Base-by-base conservation (phyloP, 2,797 vertebrate species). In the Strix occidentalis region DNA sequence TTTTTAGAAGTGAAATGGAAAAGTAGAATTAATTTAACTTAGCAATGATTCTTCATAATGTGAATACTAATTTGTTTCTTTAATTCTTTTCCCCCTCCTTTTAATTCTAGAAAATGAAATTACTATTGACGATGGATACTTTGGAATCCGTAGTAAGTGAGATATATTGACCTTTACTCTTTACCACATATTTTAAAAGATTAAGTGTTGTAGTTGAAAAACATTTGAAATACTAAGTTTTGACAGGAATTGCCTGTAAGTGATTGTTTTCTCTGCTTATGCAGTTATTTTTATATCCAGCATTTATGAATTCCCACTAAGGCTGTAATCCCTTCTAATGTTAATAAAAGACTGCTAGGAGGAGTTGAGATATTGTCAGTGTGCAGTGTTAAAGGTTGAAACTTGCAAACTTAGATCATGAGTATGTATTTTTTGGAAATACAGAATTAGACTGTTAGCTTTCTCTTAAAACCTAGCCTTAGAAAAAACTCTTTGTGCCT, bases 121-220 rank as follows among this genome's bases (percentile, higher is more conserved):
- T 72, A 95, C 92, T 91, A 97, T 98, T 79, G 98, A 99, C 1
- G 99, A 99, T 33, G 99, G 99, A 75, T 93, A 98, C 26, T 99
- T 99, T 98, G 99, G 99, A 98, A 91, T 98, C 91, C 98, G 98
- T 96, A 98, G 99, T 99, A 99, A 99, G 99, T 99, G 87, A 96
- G 18, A 95, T 72, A 37, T 10, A 65, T 43, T 90, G 91, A 77
- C 60, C 13, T 93, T 92, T 78, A n/a, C 35, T 89, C 8, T 84
- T 84, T 46, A 51, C 16, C 4, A 10, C 7, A 0, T 69, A 63
- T 26, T 25, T 77, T 84, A 75, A 66, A 51, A 92, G 69, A 19
- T 29, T 14, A 48, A 46, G 23, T 54, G 13, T 57, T 56, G 66
- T 45, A 57, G 37, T 12, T 80, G 35, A 71, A 80, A 94, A 89